Conservation (phyloP, 2,113 vertebrate genomes). For the Hyperopisus bebe region DNA sequence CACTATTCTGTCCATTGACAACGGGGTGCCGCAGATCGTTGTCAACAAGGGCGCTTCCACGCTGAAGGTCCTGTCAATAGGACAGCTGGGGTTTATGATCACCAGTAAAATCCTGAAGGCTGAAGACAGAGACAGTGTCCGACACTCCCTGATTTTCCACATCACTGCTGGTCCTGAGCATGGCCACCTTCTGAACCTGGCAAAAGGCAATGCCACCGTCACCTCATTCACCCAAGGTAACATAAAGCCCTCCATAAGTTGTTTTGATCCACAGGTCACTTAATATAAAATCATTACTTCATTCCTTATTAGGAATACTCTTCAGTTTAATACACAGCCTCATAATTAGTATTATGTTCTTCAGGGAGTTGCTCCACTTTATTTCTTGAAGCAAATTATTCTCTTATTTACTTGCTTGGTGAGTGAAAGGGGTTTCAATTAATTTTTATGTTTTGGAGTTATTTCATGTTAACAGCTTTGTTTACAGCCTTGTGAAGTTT, state of each 20-base stretch:
- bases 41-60: slow-evolving; percentile 78
- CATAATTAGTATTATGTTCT: background rate
- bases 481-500: background rate
- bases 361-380: background rate
- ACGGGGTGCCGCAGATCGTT: slow-evolving; percentile 72
- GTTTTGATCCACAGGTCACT: background rate
- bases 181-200: slow-evolving; percentile 77
- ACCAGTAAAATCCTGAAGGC: slow-evolving; percentile 74
- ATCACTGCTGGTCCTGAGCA: slow-evolving; percentile 71
- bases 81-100: slow-evolving; percentile 75
- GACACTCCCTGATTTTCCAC: slow-evolving; percentile 61
- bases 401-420: background rate
- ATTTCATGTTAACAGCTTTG: background rate
- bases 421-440: background rate
- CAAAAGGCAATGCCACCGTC: slow-evolving; percentile 79
- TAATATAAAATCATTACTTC: background rate
- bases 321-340: background rate
- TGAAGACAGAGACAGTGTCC: slow-evolving; percentile 77
- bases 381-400: background rate
- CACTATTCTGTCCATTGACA: slow-evolving; percentile 69
- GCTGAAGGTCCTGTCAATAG: slow-evolving; percentile 70
- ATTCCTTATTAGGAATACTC: background rate
- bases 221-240: slow-evolving; percentile 86
- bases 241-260: background rate
- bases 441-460: background rate